Conservation (phyloP, 2,888 invertebrate genomes). For the Helleia helle region DNA sequence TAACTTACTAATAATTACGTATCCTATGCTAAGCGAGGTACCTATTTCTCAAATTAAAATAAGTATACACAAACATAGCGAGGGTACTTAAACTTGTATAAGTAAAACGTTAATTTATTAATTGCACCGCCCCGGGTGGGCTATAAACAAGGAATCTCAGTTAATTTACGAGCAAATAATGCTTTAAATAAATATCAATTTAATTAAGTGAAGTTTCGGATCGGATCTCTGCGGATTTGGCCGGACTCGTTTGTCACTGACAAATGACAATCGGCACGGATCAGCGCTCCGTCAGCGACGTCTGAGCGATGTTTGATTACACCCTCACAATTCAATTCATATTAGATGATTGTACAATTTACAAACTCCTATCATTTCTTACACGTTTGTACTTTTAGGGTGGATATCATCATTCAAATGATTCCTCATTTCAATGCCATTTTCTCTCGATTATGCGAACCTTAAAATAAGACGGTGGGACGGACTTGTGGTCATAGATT, state of each 20-base stretch:
- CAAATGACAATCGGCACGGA: slow-evolving; percentile 46
- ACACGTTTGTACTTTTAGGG: background rate
- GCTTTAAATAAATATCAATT: slow-evolving; percentile 74
- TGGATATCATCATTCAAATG: no score
- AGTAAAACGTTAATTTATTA: slow-evolving; percentile 69
- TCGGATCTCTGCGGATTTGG: slow-evolving; percentile 51
- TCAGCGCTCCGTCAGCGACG: no score
- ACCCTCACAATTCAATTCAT: slow-evolving; percentile 6
- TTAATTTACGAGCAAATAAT: slow-evolving; percentile 73
- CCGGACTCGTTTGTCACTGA: slow-evolving; percentile 57
- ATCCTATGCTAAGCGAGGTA: no score
- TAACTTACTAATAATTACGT: no score
- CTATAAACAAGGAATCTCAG: slow-evolving; percentile 70
- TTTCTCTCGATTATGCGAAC: no score
- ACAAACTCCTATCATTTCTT: background rate
- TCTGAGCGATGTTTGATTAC: slow-evolving; percentile 10
- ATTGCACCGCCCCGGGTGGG: slow-evolving; percentile 52
- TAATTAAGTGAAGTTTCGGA: slow-evolving; percentile 67
- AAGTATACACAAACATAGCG: background rate
- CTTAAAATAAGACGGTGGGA: no score
- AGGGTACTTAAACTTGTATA: background rate
- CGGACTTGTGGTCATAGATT: no score
- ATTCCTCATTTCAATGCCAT: no score
- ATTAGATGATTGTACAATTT: slow-evolving; percentile 6
- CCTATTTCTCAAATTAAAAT: no score